phyloP scores from a whole-genome alignment of 2,113 vertebrate genomes.

The Thalassoma bifasciatum region DNA sequence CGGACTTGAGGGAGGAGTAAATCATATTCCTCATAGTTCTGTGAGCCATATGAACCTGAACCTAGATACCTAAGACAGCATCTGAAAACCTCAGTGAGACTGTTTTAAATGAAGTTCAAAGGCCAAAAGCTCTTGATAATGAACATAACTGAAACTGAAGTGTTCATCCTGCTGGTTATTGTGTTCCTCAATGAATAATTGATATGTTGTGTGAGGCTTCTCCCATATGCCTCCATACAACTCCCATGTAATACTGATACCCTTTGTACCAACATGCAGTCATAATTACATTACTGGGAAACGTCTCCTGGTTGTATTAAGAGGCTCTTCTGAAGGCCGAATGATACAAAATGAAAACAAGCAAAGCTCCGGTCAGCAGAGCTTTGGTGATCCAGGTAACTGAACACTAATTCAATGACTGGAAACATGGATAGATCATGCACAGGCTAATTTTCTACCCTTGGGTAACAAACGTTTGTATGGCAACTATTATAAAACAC shows the following conservation, averaged over 20 bases:
- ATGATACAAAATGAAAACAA: not conserved
- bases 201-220: not conserved
- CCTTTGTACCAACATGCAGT: not conserved
- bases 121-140: not conserved
- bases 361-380: not conserved
- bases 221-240: not conserved
- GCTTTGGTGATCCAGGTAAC: not conserved
- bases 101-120: not conserved
- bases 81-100: not conserved
- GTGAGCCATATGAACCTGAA: conserved; percentile 7
- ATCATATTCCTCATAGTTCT: conserved; percentile 10
- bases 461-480: not conserved
- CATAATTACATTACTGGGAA: not conserved
- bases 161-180: not conserved
- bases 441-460: not conserved
- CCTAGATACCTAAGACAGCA: not conserved
- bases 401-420: not conserved
- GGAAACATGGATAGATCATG: too few species aligned
- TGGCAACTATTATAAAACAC: too few species aligned
- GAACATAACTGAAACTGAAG: conserved; percentile 2
- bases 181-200: not conserved
- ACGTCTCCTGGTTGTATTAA: not conserved
- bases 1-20: not conserved
- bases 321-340: not conserved
- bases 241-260: not conserved